Evolutionary conservation across 2,113 vertebrate species (phyloP).

Genomic region (Phyllostomus discolor): DNA sequence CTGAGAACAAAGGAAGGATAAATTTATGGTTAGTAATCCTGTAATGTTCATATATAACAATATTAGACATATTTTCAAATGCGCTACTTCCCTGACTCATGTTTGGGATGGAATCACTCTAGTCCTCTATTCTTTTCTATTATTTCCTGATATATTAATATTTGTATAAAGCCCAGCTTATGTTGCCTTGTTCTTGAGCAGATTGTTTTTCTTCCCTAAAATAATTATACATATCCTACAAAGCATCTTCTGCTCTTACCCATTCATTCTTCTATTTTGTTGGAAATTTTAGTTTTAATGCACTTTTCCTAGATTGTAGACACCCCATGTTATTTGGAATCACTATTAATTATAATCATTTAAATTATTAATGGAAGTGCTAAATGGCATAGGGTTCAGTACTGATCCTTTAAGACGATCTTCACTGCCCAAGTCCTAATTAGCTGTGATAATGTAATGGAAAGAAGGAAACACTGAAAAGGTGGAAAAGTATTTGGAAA

Average conservation of each 20-base stretch:
- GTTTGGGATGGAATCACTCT: not conserved
- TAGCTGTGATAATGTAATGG: not conserved
- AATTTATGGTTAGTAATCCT: not conserved
- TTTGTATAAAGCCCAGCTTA: not conserved
- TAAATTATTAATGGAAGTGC: not conserved
- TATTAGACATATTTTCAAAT: not conserved
- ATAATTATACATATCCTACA: not conserved
- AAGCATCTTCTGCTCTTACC: conserved; percentile 5
- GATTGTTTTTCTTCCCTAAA: not conserved
- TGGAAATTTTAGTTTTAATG: conserved; percentile 7
- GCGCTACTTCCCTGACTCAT: not conserved
- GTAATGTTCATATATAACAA: not conserved
- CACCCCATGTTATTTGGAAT: not conserved
- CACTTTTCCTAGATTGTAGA: not conserved
- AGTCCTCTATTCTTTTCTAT: not conserved
- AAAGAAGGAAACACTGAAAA: conserved; percentile 29
- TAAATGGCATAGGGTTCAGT: not conserved
- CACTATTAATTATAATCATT: not conserved
- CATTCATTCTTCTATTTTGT: not conserved
- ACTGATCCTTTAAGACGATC: not conserved
- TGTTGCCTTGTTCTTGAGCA: not conserved
- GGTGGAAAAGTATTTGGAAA: not conserved
- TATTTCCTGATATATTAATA: not conserved
- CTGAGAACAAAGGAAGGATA: not conserved
- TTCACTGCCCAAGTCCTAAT: not conserved